Evolutionary conservation across 2,888 invertebrate genomes (phyloP).

Genomic region (Tetragonula carbonaria): DNA sequence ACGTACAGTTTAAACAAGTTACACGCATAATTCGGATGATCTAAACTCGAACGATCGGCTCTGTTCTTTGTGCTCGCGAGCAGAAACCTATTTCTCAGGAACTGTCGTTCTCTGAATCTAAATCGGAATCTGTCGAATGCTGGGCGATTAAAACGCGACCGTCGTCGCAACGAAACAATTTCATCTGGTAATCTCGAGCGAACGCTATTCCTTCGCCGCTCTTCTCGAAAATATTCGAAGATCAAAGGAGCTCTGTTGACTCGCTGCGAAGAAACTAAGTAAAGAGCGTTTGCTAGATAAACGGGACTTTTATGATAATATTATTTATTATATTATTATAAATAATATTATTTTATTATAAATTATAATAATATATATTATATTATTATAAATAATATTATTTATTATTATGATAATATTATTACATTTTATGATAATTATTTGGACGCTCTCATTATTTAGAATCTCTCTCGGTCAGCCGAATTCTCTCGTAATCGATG

Average conservation of each 20-base stretch:
- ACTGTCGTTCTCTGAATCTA: too few relatives aligned
- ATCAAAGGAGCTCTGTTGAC: conserved; percentile 41
- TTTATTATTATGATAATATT: too few relatives aligned
- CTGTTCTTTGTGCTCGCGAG: too few relatives aligned
- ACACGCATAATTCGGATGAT: too few relatives aligned
- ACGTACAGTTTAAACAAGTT: too few relatives aligned
- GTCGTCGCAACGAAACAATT: conserved; percentile 34
- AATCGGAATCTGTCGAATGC: neutral
- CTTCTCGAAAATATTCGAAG: conserved; percentile 40
- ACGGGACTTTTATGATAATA: conserved; percentile 54
- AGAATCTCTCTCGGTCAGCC: neutral
- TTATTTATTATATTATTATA: too few relatives aligned
- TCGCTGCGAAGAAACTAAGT: neutral
- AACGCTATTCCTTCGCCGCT: conserved; percentile 31
- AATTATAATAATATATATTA: too few relatives aligned
- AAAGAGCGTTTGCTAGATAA: conserved; percentile 9
- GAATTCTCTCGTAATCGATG: neutral
- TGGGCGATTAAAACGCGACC: conserved; percentile 30
- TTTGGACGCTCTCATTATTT: conserved; percentile 2
- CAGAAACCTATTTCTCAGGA: too few relatives aligned
- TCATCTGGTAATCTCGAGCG: conserved; percentile 50
- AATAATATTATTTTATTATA: too few relatives aligned
- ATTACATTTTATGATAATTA: conserved; percentile 54
- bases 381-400: too few relatives aligned
- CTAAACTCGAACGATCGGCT: too few relatives aligned